These are phyloP conservation scores for Botia kubotai DNA, from an alignment of 2,797 vertebrate species.

Conservation along the genomic window DNA sequence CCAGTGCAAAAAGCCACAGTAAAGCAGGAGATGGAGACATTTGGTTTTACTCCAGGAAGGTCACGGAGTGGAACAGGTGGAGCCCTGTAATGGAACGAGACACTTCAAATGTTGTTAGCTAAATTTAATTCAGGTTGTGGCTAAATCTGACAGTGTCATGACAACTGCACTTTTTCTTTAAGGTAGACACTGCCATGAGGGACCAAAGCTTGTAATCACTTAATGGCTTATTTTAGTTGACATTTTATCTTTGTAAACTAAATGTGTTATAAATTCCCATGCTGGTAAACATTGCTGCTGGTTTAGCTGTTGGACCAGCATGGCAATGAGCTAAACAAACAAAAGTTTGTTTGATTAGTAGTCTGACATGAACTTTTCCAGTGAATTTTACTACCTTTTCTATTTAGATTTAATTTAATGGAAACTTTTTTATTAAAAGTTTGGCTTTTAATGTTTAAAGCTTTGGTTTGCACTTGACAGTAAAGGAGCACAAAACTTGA, in stretches of 20 bases:
- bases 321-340: background rate
- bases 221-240: background rate
- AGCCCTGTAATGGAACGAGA: background rate
- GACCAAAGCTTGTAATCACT: background rate
- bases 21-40: slow-evolving; percentile 34
- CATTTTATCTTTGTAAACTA: background rate
- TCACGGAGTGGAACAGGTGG: slow-evolving; percentile 29
- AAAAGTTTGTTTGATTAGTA: too few relatives aligned
- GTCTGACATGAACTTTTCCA: background rate
- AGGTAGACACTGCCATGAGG: background rate
- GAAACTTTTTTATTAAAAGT: background rate
- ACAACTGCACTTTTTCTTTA: background rate
- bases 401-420: background rate
- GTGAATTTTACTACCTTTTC: background rate
- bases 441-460: too few relatives aligned
- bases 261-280: background rate
- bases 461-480: too few relatives aligned
- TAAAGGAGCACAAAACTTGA: too few relatives aligned
- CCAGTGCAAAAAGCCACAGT: slow-evolving; percentile 40
- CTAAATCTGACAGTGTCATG: background rate
- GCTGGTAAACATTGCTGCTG: background rate
- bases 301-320: background rate
- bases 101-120: slow-evolving; percentile 7
- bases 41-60: slow-evolving; percentile 39
- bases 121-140: background rate